phyloP scores from a whole-genome alignment of 2,888 invertebrate species.

The Acanthosepion esculentum region DNA sequence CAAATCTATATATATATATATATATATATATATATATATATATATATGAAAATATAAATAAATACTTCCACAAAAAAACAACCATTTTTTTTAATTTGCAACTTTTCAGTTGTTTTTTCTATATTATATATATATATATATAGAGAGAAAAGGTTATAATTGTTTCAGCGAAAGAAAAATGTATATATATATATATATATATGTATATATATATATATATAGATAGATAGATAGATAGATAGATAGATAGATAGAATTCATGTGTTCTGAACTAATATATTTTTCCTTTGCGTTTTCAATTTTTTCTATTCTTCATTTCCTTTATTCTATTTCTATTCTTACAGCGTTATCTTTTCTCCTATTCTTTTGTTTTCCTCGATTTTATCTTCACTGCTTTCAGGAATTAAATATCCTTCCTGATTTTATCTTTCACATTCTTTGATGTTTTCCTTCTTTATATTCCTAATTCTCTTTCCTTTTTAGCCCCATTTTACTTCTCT shows the following conservation, averaged over 20 bases:
- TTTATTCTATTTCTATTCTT: background rate
- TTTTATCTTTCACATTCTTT: background rate
- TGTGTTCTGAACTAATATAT: background rate
- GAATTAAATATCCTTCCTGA: background rate
- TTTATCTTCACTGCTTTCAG: background rate
- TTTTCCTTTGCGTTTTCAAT: background rate
- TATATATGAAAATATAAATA: too few species aligned
- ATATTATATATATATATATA: too few species aligned
- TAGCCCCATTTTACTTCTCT: too few species aligned
- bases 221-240: background rate
- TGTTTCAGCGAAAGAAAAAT: fast-evolving
- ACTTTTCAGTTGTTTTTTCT: too few species aligned
- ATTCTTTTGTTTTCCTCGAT: background rate
- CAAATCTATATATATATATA: too few species aligned
- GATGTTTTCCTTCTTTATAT: too few species aligned
- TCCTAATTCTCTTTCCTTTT: too few species aligned
- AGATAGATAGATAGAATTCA: background rate
- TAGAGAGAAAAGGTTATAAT: too few species aligned
- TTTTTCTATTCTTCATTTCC: background rate
- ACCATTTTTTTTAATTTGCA: too few species aligned
- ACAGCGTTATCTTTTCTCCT: background rate
- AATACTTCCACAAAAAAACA: too few species aligned
- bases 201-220: background rate
- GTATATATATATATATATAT: background rate
- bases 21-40: too few species aligned